Evolutionary conservation across 2,888 invertebrate species (phyloP), one percentile per base, ranked within the genome.

Genomic region (Scrobipalpa costella): DNA sequence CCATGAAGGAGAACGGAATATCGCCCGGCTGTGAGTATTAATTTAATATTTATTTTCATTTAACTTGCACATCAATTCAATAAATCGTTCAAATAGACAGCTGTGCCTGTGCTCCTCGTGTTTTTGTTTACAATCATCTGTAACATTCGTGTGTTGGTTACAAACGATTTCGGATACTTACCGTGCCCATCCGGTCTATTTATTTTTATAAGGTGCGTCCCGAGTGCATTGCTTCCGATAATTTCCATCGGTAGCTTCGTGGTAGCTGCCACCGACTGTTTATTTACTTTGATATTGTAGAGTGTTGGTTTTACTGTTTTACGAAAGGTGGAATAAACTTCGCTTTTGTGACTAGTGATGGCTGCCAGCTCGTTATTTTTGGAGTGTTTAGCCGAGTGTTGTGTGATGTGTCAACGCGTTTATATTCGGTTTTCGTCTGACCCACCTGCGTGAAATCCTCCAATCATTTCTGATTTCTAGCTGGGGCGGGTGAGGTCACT

Each of bases 21-120:
- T 94, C 95, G 77, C 96, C 96, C 74, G 96, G 96, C 92, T 96
- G 96, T 96, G 93, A 96, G 96, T 95, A 90, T 84, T 76, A 66
- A 70, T 74, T 73, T 62, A 60, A 59, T 70, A 71, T 69, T 72
- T 69, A 65, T 64, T 64, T 55, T 64, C 68, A 61, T 63, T 65
- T 66, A 62, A 47, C 57, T 36, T 9, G 33, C 38, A 59, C 27
- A 57, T 62, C 58, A 52, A 58, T 62, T 52, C 33, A 52, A 33
- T 61, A 61, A 61, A 61, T 63, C 57, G 57, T 50, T n/a, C 34
- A 33, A 38, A 66, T 57, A 58, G 57, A 34, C 36, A 63, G 59
- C 47, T 55, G 62, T 62, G 57, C 44, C 47, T 55, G 62, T 62
- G 57, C 44, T 63, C 62, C 69, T 63, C 64, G 65, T 67, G 68